Evolutionary conservation across 2,113 vertebrate genomes (phyloP).

Genomic region (Mirza zaza): DNA sequence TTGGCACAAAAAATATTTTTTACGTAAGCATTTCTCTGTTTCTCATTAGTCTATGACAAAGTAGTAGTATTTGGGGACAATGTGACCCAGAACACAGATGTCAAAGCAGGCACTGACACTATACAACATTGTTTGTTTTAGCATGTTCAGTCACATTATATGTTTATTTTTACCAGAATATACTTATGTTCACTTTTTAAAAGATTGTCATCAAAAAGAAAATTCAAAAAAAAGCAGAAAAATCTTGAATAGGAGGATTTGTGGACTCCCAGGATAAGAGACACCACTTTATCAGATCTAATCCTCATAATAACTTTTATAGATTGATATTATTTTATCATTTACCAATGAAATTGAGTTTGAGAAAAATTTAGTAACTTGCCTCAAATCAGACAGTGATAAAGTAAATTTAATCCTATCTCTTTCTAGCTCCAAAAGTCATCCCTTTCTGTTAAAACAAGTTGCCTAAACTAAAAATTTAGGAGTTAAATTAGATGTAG

Average conservation of each 20-base stretch:
- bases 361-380: conserved; percentile 19
- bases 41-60: neutral
- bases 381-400: neutral
- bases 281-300: neutral
- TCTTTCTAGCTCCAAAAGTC: neutral
- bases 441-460: neutral
- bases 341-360: neutral
- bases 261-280: neutral
- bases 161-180: neutral
- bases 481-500: neutral
- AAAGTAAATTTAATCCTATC: neutral
- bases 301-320: neutral
- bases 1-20: neutral
- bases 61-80: neutral
- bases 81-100: conserved; percentile 1
- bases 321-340: neutral
- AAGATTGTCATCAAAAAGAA: neutral
- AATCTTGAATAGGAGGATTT: neutral
- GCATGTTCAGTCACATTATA: neutral
- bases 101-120: neutral
- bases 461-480: neutral
- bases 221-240: neutral
- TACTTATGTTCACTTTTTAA: neutral
- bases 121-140: neutral
- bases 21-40: neutral